A percentile compares a stretch with the other conserved stretches of the same genome.
Conservation (phyloP, 2,888 invertebrate genomes). For the Helleia helle region DNA sequence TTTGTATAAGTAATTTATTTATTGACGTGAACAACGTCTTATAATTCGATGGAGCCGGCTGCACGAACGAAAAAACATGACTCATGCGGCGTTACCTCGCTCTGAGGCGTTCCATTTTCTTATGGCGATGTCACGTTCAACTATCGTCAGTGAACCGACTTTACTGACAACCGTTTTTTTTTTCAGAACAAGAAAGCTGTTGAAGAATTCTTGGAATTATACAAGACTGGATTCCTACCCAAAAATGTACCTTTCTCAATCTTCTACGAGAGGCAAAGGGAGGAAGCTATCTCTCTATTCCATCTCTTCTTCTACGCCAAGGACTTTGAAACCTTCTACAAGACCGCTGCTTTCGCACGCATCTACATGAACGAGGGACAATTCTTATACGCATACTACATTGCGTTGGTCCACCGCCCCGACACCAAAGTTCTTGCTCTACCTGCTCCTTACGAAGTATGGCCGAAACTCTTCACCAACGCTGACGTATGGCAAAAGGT, state of each 20-base stretch:
- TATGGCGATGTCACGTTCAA: no score
- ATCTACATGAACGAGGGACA: slow-evolving; percentile 75
- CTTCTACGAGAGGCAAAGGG: slow-evolving; percentile 53
- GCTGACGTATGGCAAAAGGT: slow-evolving; percentile 64
- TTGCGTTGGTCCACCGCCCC: slow-evolving; percentile 73
- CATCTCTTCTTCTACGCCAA: slow-evolving; percentile 74
- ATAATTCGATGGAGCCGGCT: no score
- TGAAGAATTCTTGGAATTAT: slow-evolving; percentile 48
- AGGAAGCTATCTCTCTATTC: slow-evolving; percentile 69
- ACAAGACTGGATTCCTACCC: slow-evolving; percentile 59
- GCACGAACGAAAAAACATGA: no score
- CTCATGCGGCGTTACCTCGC: no score
- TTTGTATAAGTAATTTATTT: no score
- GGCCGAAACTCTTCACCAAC: slow-evolving; percentile 78
- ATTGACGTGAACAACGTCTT: no score
- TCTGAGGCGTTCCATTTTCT: no score
- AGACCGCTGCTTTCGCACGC: slow-evolving; percentile 71
- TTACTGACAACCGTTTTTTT: slow-evolving; percentile 8
- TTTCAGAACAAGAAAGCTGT: slow-evolving; percentile 56
- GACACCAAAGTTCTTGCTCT: slow-evolving; percentile 73
- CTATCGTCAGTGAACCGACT: no score
- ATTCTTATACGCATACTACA: slow-evolving; percentile 76
- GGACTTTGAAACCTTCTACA: slow-evolving; percentile 75
- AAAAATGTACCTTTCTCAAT: slow-evolving; percentile 66
- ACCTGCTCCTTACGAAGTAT: slow-evolving; percentile 80